Evolutionary conservation across 2,888 invertebrate species (phyloP).

Genomic region (Eutolmus rufibarbis): DNA sequence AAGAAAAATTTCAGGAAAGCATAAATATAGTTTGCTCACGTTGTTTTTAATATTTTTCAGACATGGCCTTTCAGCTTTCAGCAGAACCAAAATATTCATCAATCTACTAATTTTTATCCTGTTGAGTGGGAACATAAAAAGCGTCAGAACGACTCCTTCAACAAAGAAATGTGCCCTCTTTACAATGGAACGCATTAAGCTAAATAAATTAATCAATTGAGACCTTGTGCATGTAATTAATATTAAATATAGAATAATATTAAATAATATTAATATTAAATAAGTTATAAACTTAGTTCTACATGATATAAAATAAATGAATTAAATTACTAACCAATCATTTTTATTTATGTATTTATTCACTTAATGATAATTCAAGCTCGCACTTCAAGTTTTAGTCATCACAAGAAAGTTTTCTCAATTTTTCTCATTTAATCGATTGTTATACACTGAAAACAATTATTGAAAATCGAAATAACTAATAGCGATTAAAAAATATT

Average conservation of each 20-base stretch:
- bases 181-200: not conserved
- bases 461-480: too few species aligned
- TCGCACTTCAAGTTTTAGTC: too few species aligned
- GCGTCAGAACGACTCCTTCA: not conserved
- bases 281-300: not conserved
- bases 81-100: slow-evolving; percentile 57
- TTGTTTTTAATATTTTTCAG: slow-evolving; percentile 64
- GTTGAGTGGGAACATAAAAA: slow-evolving; percentile 6
- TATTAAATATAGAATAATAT: not conserved
- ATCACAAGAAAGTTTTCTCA: too few species aligned
- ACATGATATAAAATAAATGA: not conserved
- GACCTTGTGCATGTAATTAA: not conserved
- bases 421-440: not conserved
- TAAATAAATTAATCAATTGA: not conserved
- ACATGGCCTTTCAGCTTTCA: slow-evolving; percentile 86
- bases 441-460: not conserved
- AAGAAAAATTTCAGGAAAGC: not conserved
- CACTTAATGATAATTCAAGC: not conserved
- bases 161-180: not conserved
- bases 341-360: not conserved
- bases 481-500: too few species aligned
- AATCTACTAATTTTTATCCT: not conserved
- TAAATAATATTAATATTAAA: not conserved
- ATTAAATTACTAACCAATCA: not conserved
- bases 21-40: not conserved